Evolutionary conservation across 2,113 vertebrate species (phyloP), one percentile per base, ranked within the genome.

Genomic region (Holacanthus passer): DNA sequence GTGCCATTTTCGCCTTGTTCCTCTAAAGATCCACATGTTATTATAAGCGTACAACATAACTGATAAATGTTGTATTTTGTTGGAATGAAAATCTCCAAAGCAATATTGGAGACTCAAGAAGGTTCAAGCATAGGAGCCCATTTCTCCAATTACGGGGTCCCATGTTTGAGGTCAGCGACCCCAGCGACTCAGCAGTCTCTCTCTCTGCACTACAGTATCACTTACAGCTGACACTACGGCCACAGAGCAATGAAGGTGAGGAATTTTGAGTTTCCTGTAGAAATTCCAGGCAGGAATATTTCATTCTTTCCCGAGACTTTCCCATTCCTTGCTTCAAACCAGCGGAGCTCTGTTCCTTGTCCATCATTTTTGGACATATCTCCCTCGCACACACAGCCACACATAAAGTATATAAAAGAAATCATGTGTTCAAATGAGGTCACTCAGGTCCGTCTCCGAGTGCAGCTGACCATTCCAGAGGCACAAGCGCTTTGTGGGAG

Each of bases 241-340:
- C 66, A 65, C 82, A 56, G 48, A 84, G 56, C 73, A 73, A 31
- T 13, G n/a, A 35, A 86, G 66, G 86, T 93, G 90, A 92, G 93
- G 93, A 94, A 94, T 94, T 90, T 94, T 17, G 68, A 91, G 89
- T 83, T 91, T 92, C 80, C 85, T 27, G 19, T 77, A 58, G 65
- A 93, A 91, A 94, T 94, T 93, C 89, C 88, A 59, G 20, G 13
- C 52, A 20, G 66, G 77, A 45, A 73, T 59, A 39, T 75, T 55
- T 60, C 56, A 65, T 87, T 89, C 39, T 87, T 81, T 79, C 73
- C 32, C 11, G 39, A 86, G 73, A 53, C 12, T 31, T 67, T 74
- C 73, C 60, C 31, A 47, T 73, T 65, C 24, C 56, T 50, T 19
- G 16, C 53, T 31, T 62, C 5, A 29, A 75, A 43, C 31, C 31